Base-by-base conservation (phyloP, 2,888 invertebrate genomes). In the Dascillus cervinus region DNA sequence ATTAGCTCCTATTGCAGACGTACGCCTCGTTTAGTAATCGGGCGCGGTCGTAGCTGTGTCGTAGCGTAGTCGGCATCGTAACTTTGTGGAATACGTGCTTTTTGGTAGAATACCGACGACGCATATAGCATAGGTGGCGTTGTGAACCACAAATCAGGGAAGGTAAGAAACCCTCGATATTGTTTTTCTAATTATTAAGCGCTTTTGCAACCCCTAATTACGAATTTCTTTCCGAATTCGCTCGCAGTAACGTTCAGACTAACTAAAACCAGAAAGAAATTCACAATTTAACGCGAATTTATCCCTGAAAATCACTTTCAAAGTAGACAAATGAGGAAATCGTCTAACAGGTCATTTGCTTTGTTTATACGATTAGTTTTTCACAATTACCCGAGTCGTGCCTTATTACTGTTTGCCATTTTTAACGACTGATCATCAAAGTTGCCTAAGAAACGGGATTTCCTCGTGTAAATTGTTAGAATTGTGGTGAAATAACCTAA, bases 81-180 rank as follows among this genome's bases (percentile, higher is more conserved):
- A n/a, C n/a, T n/a, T 50, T 50, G 55, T 57, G 58, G n/a, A 57
- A 56, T 65, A 64, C 65, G 65, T 65, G 65, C 65, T 64, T 64
- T 63, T 56, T 56, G 57, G 55, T 56, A 54, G 55, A 59, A 51
- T n/a, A n/a, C 53, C 52, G 53, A 55, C 62, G 62, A 62, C 62
- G 63, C 63, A 60, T 54, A 60, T 61, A 51, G 57, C 52, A 57
- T 65, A 65, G 65, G 64, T 65, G 65, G 65, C 65, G 65, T 65
- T 51, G 51, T 50, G 48, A 50, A 56, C 48, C 52, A 57, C 54
- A 50, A 58, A 56, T 58, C 59, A 60, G 63, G 64, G 64, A 64
- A 65, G 60, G 64, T 64, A 61, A 64, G 61, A 57, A 60, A 61
- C 62, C 64, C 62, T 63, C 55, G 50, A 56, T 45, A 49, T 50